Evolutionary conservation across 1,140 invertebrate genomes (phyloP), one percentile per base, ranked within the genome.

Genomic region (Papilio glaucus): DNA sequence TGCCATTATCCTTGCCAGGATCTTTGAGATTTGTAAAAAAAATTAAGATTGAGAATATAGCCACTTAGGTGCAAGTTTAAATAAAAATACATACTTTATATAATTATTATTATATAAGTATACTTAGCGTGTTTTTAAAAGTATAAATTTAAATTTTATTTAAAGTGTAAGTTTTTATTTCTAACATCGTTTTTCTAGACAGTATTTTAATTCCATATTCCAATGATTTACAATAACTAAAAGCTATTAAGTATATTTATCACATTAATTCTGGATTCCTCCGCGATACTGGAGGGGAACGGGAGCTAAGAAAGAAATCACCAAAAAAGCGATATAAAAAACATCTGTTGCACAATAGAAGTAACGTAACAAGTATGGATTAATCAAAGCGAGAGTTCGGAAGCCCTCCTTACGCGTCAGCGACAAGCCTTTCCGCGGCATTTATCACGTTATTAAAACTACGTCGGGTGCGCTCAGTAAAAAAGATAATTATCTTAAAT

Each of bases 401-500:
- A 84, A 84, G 85, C 88, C 89, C 86, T 86, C 84, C 80, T 90
- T 88, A 81, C 89, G 89, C 91, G 89, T 91, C 89, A 90, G 70
- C 83, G 85, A 80, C 89, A 91, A 93, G 88, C 89, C 88, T 93
- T 87, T 91, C 82, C 90, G 86, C 85, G 81, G 89, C 91, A 90
- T 91, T 91, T 90, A 89, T 91, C 89, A 85, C 84, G 88, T 86
- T 93, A 93, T 93, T 93, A 93, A 87, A 89, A 90, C 83, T 83
- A 79, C 81, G 79, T 83, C 79, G 87, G 87, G 85, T 85, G 83
- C 80, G 80, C 80, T 81, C 79, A 75, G 87, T 93, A 93, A 93
- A 93, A 92, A 93, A 93, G 91, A 93, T 93, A 93, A 93, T 93
- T 93, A 91, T 93, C 91, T 93, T 93, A 90, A 80, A 77, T 74